Evolutionary conservation across 2,797 vertebrate species (phyloP), one percentile per base, ranked within the genome.

Genomic region (Limnodromus scolopaceus): DNA sequence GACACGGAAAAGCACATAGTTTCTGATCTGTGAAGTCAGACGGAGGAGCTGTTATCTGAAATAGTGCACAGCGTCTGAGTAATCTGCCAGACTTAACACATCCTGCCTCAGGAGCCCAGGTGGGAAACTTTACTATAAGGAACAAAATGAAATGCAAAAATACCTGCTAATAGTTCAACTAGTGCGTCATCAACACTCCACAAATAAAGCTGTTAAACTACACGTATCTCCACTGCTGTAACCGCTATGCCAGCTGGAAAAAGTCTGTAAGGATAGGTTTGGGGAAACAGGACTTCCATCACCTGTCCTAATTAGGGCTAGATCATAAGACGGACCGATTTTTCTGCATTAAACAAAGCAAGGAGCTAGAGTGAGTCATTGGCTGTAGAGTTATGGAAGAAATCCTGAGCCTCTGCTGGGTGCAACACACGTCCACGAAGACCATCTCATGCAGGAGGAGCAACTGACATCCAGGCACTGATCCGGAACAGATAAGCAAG

Each of bases 41-140:
- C 3, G 0, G 86, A 96, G 78, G 86, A 96, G 71, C 94, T 95
- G 90, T 94, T 97, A 96, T 96, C 95, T 97, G 94, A 96, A 96
- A 95, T 19, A 78, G 64, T 89, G 70, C 81, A 85, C 86, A 95
- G 60, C 4, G 3, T 46, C 93, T 94, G 92, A 89, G 84, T 94
- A 89, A 96, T 83, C 93, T 93, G 94, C 90, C 92, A 96, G 95
- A 95, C 81, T 91, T 95, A 92, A 95, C 92, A 95, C 93, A 89
- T 96, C 84, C 93, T 93, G 94, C 78, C 88, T 96, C 78, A 28
- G 90, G 92, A 97, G 88, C 78, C 95, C 96, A 97, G 94, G 94
- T 97, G 93, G 92, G 94, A 97, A 96, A 91, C 84, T 94, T 96
- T 89, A 95, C 93, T 92, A 14, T 32, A 51, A 87, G 90, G 86